A percentile compares a stretch with the other conserved stretches of the same genome.
Evolutionary conservation across 2,888 invertebrate genomes (phyloP).

Genomic region (Acleris cristana): DNA sequence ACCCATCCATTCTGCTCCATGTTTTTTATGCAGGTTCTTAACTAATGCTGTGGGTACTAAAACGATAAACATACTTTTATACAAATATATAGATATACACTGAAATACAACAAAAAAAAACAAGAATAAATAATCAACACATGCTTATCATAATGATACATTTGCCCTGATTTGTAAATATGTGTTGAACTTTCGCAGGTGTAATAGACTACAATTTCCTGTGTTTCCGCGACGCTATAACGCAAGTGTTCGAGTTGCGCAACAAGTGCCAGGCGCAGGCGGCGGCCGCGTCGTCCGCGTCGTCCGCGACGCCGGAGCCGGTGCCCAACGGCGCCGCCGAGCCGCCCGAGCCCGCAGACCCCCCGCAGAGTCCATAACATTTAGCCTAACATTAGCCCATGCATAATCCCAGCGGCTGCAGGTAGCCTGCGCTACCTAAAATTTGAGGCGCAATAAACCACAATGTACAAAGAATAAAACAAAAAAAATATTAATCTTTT

Average conservation of each 20-base stretch:
- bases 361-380: constrained; percentile 61
- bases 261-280: constrained; percentile 85
- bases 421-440: neutral
- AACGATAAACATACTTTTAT: too few relatives aligned
- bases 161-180: neutral
- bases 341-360: constrained; percentile 66
- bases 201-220: constrained; percentile 99
- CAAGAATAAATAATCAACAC: too few relatives aligned
- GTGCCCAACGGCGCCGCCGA: constrained; percentile 69
- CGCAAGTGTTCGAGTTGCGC: constrained; percentile 95
- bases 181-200: constrained; percentile 79
- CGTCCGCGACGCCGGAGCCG: constrained; percentile 60
- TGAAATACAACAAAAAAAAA: too few relatives aligned
- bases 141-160: too few relatives aligned
- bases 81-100: too few relatives aligned
- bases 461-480: too few relatives aligned
- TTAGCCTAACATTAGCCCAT: constrained; percentile 27
- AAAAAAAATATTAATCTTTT: too few relatives aligned
- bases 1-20: too few relatives aligned
- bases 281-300: constrained; percentile 48
- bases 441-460: too few relatives aligned
- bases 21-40: too few relatives aligned
- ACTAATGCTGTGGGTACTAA: too few relatives aligned
- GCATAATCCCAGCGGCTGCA: neutral
- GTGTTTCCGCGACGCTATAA: constrained; percentile 98